Percentiles rank a stretch among this genome's conserved stretches.
These are phyloP conservation scores for Ennomos erosarius DNA, from an alignment of 2,888 invertebrate genomes.

Conservation along the genomic window DNA sequence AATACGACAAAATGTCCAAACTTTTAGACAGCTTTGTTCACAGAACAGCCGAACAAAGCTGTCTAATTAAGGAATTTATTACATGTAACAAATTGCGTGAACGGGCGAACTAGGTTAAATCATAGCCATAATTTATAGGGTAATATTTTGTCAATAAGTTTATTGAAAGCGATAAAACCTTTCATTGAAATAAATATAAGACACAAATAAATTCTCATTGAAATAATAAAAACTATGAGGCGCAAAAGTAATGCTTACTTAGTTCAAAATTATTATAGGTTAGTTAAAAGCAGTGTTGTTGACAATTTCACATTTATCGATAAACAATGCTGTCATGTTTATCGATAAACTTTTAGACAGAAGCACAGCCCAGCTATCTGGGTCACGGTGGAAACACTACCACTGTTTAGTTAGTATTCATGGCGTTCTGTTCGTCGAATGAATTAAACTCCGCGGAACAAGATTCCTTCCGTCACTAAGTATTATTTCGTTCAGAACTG, in stretches of 20 bases:
- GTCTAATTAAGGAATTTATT: slow-evolving; percentile 38
- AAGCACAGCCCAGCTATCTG: slow-evolving; percentile 48
- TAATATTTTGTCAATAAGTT: too few relatives aligned
- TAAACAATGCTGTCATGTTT: not conserved
- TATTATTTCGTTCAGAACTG: slow-evolving; percentile 11
- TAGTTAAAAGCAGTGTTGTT: too few relatives aligned
- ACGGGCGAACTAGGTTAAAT: slow-evolving; percentile 19
- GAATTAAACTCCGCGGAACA: slow-evolving; percentile 60
- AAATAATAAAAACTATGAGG: too few relatives aligned
- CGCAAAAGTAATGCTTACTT: too few relatives aligned
- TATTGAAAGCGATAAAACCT: too few relatives aligned
- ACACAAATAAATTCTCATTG: too few relatives aligned
- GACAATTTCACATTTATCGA: not conserved
- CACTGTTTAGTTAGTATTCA: slow-evolving; percentile 61
- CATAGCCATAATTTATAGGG: slow-evolving; percentile 8
- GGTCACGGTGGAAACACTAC: slow-evolving; percentile 56
- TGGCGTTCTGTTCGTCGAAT: slow-evolving; percentile 52
- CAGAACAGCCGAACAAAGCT: slow-evolving; percentile 32
- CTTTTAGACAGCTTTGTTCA: slow-evolving; percentile 20
- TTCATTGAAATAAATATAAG: slow-evolving; percentile 1
- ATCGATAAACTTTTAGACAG: slow-evolving; percentile 24
- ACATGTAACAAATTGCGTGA: slow-evolving; percentile 30
- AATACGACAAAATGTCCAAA: slow-evolving; percentile 33
- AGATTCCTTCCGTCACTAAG: slow-evolving; percentile 38
- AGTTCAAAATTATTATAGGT: too few relatives aligned